phyloP scores from a whole-genome alignment of 1,140 invertebrate species.

The Drosophila kurseongensis region DNA sequence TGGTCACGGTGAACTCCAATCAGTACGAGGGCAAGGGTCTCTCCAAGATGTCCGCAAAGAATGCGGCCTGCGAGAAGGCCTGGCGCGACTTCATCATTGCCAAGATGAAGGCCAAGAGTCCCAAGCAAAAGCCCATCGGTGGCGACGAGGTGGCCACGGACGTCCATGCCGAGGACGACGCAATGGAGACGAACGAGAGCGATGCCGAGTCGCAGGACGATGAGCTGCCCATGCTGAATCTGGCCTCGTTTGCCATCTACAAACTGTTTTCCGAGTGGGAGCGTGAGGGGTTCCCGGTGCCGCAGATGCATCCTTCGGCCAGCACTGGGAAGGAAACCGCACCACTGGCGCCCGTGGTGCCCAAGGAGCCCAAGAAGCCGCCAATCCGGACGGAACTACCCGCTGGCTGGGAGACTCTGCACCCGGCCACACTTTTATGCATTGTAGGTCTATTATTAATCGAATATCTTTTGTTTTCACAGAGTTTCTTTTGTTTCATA shows the following conservation, averaged over 20 bases:
- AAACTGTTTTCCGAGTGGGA: conserved; percentile 92
- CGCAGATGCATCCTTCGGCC: conserved; percentile 80
- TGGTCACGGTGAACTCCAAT: conserved; percentile 75
- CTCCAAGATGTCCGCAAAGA: conserved; percentile 86
- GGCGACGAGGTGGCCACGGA: conserved; percentile 29
- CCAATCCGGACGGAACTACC: conserved; percentile 86
- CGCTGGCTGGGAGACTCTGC: conserved; percentile 86
- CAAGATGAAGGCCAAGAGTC: conserved; percentile 86
- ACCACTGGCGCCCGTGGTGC: conserved; percentile 9
- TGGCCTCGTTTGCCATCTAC: conserved; percentile 90
- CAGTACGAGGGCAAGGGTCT: conserved; percentile 84
- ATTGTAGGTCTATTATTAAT: conserved; percentile 63
- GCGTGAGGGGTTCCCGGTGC: conserved; percentile 88
- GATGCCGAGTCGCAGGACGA: conserved; percentile 75
- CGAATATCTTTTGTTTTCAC: conserved; percentile 30
- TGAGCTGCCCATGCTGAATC: conserved; percentile 90
- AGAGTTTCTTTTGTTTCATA: too few relatives aligned
- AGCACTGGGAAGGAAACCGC: conserved; percentile 42
- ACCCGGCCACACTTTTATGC: conserved; percentile 90
- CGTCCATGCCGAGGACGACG: not conserved
- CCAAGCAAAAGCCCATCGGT: not conserved
- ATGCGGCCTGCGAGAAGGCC: conserved; percentile 90
- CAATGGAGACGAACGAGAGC: conserved; percentile 51
- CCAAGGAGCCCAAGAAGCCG: conserved; percentile 84
- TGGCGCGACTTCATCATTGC: conserved; percentile 89